Conservation (phyloP, 2,113 vertebrate genomes). For the Triplophysa rosa region DNA sequence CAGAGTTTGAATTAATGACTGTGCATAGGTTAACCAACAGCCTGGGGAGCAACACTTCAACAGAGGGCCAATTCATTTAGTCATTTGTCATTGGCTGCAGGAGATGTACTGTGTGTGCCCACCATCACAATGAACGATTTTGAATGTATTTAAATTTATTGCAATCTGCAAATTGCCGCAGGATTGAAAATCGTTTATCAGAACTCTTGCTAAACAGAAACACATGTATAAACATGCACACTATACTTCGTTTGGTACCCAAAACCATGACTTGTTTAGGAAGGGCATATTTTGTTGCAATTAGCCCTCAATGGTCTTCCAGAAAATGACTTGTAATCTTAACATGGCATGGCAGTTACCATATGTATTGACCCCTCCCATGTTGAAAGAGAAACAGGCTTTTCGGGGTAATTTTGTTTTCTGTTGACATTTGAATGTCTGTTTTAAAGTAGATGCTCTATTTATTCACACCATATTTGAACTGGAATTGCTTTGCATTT, state of each 20-base stretch:
- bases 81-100: conserved; percentile 18
- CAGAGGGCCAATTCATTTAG: not conserved
- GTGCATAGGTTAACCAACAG: conserved; percentile 21
- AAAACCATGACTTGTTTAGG: not conserved
- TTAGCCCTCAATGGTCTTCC: too few relatives aligned
- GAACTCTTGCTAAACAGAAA: not conserved
- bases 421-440: not conserved
- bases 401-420: not conserved
- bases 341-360: too few relatives aligned
- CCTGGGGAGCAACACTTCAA: not conserved
- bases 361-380: too few relatives aligned
- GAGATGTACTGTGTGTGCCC: not conserved
- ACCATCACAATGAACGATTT: not conserved
- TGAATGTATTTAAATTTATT: not conserved
- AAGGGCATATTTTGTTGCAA: not conserved
- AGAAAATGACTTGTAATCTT: too few relatives aligned
- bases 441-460: not conserved
- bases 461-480: not conserved
- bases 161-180: not conserved
- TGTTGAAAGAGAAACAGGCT: not conserved
- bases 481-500: not conserved
- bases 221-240: not conserved
- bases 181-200: not conserved
- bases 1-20: conserved; percentile 1
- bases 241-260: not conserved